Evolutionary conservation across 2,797 vertebrate species (phyloP).

Genomic region (Sebastes aleutianus): DNA sequence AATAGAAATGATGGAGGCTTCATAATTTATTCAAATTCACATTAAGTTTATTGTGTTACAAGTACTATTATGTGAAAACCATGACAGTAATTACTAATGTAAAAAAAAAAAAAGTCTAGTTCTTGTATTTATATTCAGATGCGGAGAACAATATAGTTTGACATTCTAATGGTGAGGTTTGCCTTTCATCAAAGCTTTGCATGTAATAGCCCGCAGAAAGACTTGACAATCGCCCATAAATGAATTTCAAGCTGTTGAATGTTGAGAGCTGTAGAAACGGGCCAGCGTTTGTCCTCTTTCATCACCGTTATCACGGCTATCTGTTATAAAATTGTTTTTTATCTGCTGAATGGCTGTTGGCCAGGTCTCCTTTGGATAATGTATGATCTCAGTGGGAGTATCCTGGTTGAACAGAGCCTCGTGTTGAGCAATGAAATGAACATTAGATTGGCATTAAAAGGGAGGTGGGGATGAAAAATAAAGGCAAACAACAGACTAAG

Average conservation of each 20-base stretch:
- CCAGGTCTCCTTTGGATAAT: not conserved
- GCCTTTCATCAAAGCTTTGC: slow-evolving; percentile 11
- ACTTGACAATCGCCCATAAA: slow-evolving; percentile 9
- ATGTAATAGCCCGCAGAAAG: not conserved
- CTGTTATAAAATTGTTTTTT: not conserved
- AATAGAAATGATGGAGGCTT: not conserved
- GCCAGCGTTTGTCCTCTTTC: not conserved
- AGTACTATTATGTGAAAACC: not conserved
- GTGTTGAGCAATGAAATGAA: not conserved
- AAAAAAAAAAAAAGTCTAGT: not conserved
- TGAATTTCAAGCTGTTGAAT: slow-evolving; percentile 13
- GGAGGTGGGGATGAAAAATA: not conserved
- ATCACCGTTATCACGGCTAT: not conserved
- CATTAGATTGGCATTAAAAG: not conserved
- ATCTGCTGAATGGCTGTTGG: not conserved
- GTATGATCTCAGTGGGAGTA: not conserved
- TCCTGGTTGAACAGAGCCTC: not conserved
- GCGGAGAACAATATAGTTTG: not conserved
- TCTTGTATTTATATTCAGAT: not conserved
- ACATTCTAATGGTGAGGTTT: slow-evolving; percentile 8
- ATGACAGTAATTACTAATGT: not conserved
- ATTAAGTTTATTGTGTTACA: not conserved
- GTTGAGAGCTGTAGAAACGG: slow-evolving; percentile 4
- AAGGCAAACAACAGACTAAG: not conserved
- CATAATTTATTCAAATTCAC: not conserved